Conservation (phyloP, 2,797 vertebrate genomes). For the Neostethus bicornis region DNA sequence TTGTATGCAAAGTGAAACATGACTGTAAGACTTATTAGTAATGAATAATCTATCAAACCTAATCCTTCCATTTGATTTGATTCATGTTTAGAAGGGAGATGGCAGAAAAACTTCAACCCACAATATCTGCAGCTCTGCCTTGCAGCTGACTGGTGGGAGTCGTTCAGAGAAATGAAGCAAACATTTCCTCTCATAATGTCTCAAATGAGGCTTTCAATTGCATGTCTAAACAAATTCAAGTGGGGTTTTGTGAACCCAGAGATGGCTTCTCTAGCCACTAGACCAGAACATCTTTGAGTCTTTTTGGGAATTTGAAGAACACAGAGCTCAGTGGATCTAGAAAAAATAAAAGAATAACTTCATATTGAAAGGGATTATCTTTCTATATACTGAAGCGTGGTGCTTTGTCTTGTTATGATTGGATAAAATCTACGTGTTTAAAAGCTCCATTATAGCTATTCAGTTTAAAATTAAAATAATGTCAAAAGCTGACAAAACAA, state of each 20-base stretch:
- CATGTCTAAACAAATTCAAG: conserved; percentile 37
- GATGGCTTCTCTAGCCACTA: conserved; percentile 29
- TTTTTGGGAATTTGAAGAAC: conserved; percentile 28
- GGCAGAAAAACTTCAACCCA: conserved; percentile 14
- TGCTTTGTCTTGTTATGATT: conserved; percentile 18
- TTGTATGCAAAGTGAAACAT: conserved; percentile 11
- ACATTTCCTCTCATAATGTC: conserved; percentile 41
- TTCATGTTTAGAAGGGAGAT: conserved; percentile 20
- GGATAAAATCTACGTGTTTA: conserved; percentile 6
- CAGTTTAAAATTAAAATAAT: neutral
- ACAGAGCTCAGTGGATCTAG: conserved; percentile 25
- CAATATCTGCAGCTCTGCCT: conserved; percentile 21
- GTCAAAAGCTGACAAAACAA: neutral
- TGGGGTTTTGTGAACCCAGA: conserved; percentile 28
- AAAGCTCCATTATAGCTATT: neutral
- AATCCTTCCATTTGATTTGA: conserved; percentile 25
- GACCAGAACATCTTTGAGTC: conserved; percentile 38
- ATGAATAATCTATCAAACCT: conserved; percentile 34
- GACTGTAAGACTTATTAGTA: conserved; percentile 28
- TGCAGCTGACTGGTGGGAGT: conserved; percentile 43
- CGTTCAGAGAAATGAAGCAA: conserved; percentile 41
- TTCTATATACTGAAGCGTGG: conserved; percentile 34
- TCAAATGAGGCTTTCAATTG: conserved; percentile 37
- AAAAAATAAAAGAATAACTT: conserved; percentile 23
- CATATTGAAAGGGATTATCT: conserved; percentile 15